A percentile compares a stretch with the other conserved stretches of the same genome.
phyloP scores from a whole-genome alignment of 2,888 invertebrate genomes.

The Pristionchus japonicus region DNA sequence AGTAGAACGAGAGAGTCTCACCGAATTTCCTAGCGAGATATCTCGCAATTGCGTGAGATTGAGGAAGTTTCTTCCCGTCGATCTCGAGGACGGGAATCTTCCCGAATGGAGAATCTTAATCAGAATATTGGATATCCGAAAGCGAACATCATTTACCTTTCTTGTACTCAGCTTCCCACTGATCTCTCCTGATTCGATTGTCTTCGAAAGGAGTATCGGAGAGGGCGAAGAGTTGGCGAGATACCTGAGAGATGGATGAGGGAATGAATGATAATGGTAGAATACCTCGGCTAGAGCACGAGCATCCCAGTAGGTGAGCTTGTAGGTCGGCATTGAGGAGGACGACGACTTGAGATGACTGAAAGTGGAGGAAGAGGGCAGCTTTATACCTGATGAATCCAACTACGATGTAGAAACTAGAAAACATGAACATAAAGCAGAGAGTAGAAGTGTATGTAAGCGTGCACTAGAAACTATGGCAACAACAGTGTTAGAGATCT shows the following conservation, averaged over 20 bases:
- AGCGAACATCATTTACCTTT: no score
- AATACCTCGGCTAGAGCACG: background rate
- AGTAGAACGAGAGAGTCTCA: background rate
- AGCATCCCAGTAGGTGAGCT: background rate
- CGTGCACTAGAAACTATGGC: no score
- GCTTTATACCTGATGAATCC: no score
- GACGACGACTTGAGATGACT: no score
- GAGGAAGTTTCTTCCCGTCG: background rate
- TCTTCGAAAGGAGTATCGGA: conserved; percentile 17
- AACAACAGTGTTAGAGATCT: no score
- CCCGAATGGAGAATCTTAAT: background rate
- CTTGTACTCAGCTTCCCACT: background rate
- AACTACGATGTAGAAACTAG: no score
- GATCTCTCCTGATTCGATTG: background rate
- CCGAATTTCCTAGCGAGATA: conserved; percentile 8
- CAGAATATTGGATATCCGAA: background rate
- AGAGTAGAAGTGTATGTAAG: no score
- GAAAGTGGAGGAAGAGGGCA: no score
- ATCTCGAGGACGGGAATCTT: background rate
- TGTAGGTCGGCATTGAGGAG: no score
- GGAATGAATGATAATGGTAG: background rate
- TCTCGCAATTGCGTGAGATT: background rate
- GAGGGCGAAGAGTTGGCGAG: background rate
- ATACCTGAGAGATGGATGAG: background rate
- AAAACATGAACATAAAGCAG: no score